Percentiles rank a stretch among this genome's conserved stretches.
Evolutionary conservation across 2,797 vertebrate genomes (phyloP).

Genomic region (Lepilemur septentrionalis): DNA sequence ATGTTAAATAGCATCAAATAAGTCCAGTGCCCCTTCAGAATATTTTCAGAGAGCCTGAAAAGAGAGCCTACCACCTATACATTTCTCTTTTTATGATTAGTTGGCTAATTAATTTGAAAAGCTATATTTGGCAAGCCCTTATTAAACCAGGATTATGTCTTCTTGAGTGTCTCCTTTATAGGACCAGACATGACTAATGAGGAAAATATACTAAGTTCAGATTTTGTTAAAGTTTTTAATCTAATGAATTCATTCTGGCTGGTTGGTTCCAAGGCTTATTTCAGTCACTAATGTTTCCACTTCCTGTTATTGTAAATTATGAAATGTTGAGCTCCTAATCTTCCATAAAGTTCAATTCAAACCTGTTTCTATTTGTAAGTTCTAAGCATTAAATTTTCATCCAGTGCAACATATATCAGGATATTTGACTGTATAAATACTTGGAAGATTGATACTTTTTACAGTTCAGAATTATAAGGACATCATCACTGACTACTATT

Average conservation of each 20-base stretch:
- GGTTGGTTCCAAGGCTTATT: constrained; percentile 39
- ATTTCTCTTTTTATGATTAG: constrained; percentile 61
- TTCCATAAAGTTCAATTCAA: background rate
- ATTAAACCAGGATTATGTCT: constrained; percentile 59
- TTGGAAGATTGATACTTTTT: background rate
- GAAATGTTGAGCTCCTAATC: background rate
- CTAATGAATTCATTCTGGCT: constrained; percentile 50
- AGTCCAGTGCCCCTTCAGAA: constrained; percentile 4
- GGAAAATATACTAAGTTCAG: constrained; percentile 58
- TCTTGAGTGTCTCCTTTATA: constrained; percentile 62
- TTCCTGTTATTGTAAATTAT: constrained; percentile 44
- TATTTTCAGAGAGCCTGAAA: constrained; percentile 47
- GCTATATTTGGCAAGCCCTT: constrained; percentile 66
- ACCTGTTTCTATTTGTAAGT: constrained; percentile 14
- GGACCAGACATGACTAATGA: constrained; percentile 56
- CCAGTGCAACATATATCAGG: background rate
- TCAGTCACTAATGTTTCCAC: constrained; percentile 19
- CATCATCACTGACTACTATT: background rate
- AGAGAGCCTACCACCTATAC: constrained; percentile 42
- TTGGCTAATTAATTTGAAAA: constrained; percentile 69
- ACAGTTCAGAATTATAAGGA: background rate
- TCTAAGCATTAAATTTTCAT: constrained; percentile 26
- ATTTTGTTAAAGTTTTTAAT: constrained; percentile 54
- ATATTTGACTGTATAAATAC: constrained; percentile 17
- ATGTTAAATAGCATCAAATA: constrained; percentile 37